phyloP scores from a whole-genome alignment of 2,888 invertebrate species.

The Macrostomum cliftonense region DNA sequence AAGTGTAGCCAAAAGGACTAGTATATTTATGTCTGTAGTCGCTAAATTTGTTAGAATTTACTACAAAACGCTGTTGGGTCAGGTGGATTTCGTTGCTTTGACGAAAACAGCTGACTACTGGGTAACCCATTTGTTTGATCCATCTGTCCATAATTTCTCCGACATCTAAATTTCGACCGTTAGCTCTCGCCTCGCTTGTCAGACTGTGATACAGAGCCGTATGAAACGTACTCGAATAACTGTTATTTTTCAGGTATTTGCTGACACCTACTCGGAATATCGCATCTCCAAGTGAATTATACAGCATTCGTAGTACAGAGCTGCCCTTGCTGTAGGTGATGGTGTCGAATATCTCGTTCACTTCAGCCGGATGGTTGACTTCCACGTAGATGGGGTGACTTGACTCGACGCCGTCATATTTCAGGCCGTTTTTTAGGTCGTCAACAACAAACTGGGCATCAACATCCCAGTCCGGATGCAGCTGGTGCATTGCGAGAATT shows the following conservation, averaged over 20 bases:
- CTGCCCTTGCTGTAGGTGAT: constrained; percentile 33
- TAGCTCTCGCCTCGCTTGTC: too few relatives aligned
- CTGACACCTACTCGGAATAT: constrained; percentile 24
- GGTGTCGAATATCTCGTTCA: constrained; percentile 28
- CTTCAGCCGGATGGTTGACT: constrained; percentile 27
- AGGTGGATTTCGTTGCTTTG: constrained; percentile 17
- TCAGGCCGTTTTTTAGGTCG: too few relatives aligned
- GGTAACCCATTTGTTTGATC: constrained; percentile 32
- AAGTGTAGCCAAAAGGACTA: too few relatives aligned
- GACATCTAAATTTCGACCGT: constrained; percentile 14
- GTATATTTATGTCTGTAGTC: too few relatives aligned
- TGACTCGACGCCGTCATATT: constrained; percentile 23
- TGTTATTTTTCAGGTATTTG: too few relatives aligned
- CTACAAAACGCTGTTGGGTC: constrained; percentile 23
- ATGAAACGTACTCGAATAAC: too few relatives aligned
- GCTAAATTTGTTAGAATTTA: too few relatives aligned
- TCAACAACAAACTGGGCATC: too few relatives aligned
- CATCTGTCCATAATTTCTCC: constrained; percentile 32
- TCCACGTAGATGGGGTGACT: constrained; percentile 32
- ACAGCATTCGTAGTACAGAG: constrained; percentile 29
- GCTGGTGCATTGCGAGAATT: constrained; percentile 31
- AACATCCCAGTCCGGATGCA: constrained; percentile 31
- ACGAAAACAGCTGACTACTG: constrained; percentile 22
- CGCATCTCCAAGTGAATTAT: constrained; percentile 27
- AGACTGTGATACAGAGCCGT: background rate